phyloP scores from a whole-genome alignment of 2,888 invertebrate genomes.

The Stenodera caucasica region DNA sequence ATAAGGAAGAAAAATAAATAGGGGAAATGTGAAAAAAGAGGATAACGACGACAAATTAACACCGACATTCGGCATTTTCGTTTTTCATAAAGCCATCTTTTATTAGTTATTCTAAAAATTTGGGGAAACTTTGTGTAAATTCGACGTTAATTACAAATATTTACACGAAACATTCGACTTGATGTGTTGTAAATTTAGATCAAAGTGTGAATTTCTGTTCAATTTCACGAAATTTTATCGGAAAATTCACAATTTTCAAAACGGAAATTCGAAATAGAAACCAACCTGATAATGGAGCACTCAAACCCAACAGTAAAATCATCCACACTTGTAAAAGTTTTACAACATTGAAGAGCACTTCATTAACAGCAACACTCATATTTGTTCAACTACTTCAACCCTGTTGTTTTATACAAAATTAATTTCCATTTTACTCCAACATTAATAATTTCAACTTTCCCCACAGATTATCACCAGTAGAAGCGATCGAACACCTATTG shows the following conservation, averaged over 20 bases:
- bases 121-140: not conserved
- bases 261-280: slow-evolving; percentile 3
- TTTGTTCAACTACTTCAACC: slow-evolving; percentile 31
- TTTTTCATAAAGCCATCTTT: not conserved
- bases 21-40: not conserved
- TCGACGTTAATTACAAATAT: not conserved
- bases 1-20: not conserved
- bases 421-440: not conserved
- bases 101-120: too few species aligned
- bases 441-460: not conserved
- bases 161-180: not conserved
- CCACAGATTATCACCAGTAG: not conserved
- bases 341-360: slow-evolving; percentile 35
- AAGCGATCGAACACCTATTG: not conserved
- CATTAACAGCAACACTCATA: slow-evolving; percentile 33
- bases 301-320: slow-evolving; percentile 32
- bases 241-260: too few species aligned
- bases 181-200: not conserved
- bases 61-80: not conserved
- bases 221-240: too few species aligned
- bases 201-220: not conserved
- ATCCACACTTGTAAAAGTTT: slow-evolving; percentile 41
- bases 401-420: slow-evolving; percentile 10
- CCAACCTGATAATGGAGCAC: slow-evolving; percentile 40
- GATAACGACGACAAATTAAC: slow-evolving; percentile 2